These are phyloP conservation scores for Gallinago paraguaiae DNA, from an alignment of 2,113 vertebrate species.

Conservation along the genomic window DNA sequence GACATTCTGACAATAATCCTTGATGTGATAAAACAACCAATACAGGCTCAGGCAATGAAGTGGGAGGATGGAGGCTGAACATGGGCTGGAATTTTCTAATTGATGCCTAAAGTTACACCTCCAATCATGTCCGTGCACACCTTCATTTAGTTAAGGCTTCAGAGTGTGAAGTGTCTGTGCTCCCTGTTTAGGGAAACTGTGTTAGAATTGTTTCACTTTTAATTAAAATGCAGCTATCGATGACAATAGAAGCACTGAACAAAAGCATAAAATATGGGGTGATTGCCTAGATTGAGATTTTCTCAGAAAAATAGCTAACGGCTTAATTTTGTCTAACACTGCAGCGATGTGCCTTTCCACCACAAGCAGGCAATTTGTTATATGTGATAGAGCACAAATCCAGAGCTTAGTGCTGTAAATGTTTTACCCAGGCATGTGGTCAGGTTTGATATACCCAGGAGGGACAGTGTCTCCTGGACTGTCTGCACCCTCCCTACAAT, in stretches of 20 bases:
- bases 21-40: not conserved
- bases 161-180: not conserved
- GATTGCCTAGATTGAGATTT: not conserved
- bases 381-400: not conserved
- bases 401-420: not conserved
- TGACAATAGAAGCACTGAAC: not conserved
- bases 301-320: not conserved
- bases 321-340: not conserved
- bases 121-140: not conserved
- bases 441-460: not conserved
- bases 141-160: not conserved
- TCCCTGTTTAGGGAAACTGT: not conserved
- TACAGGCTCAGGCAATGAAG: not conserved
- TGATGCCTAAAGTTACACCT: not conserved
- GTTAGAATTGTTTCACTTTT: not conserved
- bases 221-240: not conserved
- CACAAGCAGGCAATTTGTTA: not conserved
- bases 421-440: not conserved
- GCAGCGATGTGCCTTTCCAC: not conserved
- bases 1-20: not conserved
- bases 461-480: not conserved
- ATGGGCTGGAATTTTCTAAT: not conserved
- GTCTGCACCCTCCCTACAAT: not conserved
- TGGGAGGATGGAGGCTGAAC: not conserved
- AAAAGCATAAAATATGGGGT: not conserved